Percentiles rank a stretch among this genome's conserved stretches.
Evolutionary conservation across 2,113 vertebrate genomes (phyloP).

Genomic region (Catharus fuscescens): DNA sequence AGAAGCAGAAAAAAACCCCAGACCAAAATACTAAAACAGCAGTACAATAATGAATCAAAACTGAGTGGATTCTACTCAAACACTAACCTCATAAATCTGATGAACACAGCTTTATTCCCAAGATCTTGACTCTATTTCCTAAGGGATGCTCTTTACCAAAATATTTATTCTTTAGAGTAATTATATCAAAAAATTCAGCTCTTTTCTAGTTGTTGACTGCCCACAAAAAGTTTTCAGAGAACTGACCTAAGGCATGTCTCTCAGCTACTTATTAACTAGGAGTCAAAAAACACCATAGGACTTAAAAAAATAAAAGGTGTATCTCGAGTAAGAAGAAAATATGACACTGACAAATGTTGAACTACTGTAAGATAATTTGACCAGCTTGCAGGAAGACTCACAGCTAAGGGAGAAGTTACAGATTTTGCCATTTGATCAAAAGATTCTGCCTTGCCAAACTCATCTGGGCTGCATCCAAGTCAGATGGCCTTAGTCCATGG

Average conservation of each 20-base stretch:
- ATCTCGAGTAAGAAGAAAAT: neutral
- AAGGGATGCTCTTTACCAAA: neutral
- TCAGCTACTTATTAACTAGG: neutral
- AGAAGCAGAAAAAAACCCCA: neutral
- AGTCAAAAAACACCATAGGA: neutral
- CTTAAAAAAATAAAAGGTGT: rapidly evolving
- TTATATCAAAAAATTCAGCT: neutral
- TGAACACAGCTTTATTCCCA: neutral
- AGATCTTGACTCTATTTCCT: neutral
- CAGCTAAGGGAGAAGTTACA: neutral
- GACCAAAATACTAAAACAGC: neutral
- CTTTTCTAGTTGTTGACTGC: neutral
- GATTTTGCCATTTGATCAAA: neutral
- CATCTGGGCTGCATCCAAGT: neutral
- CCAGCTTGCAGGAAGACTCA: neutral
- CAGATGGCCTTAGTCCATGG: neutral
- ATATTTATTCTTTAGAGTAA: neutral
- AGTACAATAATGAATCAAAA: neutral
- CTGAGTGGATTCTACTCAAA: neutral
- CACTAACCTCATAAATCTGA: neutral
- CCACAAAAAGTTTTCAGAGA: neutral
- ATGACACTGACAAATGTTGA: neutral
- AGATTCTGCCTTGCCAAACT: neutral
- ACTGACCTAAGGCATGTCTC: neutral
- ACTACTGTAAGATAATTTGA: neutral